Conservation (phyloP, 2,797 vertebrate species). For the Galago senegalensis region DNA sequence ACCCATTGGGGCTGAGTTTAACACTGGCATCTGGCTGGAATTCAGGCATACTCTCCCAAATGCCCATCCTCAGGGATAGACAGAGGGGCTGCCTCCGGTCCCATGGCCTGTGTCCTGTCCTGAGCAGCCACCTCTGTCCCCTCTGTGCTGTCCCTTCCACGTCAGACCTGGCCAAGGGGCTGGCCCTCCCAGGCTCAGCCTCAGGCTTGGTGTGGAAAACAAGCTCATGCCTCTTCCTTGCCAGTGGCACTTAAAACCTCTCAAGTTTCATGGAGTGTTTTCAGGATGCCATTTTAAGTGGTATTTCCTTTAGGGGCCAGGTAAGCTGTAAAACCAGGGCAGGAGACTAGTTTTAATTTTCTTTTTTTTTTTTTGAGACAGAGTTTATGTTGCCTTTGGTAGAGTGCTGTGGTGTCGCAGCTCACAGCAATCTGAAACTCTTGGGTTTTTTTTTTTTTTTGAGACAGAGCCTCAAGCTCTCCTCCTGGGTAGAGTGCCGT, state of each 20-base stretch:
- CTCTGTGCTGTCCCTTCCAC: not conserved
- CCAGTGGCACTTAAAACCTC: slow-evolving; percentile 20
- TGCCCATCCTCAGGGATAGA: not conserved
- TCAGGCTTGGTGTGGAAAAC: not conserved
- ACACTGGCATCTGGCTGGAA: not conserved
- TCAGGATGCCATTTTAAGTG: not conserved
- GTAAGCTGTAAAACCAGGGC: not conserved
- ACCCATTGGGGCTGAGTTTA: not conserved
- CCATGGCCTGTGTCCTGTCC: not conserved
- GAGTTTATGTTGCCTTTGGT: too few species aligned
- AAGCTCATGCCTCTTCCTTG: slow-evolving; percentile 5
- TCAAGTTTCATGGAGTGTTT: slow-evolving; percentile 1
- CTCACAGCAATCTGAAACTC: too few species aligned
- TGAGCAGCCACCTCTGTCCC: not conserved
- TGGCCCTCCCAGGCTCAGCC: not conserved
- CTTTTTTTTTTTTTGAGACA: not conserved
- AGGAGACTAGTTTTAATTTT: not conserved
- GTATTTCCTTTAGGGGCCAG: not conserved
- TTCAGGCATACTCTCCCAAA: not conserved
- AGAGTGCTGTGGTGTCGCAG: too few species aligned
- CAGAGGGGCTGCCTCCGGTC: not conserved
- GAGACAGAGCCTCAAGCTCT: too few species aligned
- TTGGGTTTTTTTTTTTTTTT: too few species aligned
- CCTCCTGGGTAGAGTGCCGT: too few species aligned
- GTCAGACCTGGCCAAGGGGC: not conserved